Evolutionary conservation across 1,140 invertebrate species (phyloP).

Genomic region (Panagrolaimus sp.): DNA sequence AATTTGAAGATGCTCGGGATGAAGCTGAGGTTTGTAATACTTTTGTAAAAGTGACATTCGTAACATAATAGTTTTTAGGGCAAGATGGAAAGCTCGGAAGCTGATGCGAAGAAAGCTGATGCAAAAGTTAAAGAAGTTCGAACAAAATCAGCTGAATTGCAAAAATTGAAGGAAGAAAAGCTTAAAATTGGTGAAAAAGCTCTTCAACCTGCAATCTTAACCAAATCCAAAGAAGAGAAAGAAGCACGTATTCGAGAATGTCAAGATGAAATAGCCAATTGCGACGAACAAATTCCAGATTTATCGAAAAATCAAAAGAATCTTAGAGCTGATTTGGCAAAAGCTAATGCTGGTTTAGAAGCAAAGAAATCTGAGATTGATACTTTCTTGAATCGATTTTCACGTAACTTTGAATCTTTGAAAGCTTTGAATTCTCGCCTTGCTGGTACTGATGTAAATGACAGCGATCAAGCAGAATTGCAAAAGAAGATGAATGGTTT

Average conservation of each 20-base stretch:
- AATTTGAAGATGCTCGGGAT: too few species aligned
- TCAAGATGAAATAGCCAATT: not conserved
- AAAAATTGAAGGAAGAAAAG: not conserved
- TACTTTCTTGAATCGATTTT: not conserved
- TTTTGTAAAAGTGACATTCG: too few species aligned
- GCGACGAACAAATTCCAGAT: not conserved
- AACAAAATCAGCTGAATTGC: not conserved
- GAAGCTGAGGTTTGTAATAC: too few species aligned
- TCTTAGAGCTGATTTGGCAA: not conserved
- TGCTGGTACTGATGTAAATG: not conserved
- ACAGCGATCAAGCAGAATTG: not conserved
- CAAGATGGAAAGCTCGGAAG: not conserved
- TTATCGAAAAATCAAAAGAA: not conserved
- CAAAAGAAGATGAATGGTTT: not conserved
- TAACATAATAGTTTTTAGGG: too few species aligned
- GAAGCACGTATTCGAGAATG: not conserved
- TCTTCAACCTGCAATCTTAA: not conserved
- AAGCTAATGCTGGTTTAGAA: not conserved
- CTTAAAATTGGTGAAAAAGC: constrained; percentile 11
- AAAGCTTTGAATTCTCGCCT: not conserved
- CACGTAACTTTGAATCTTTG: not conserved
- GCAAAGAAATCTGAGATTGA: not conserved
- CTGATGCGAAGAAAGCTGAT: constrained; percentile 6
- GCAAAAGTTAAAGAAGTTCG: too few species aligned
- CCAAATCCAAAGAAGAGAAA: constrained; percentile 1